Conservation (phyloP, 2,888 invertebrate genomes). For the Hedya salicella region DNA sequence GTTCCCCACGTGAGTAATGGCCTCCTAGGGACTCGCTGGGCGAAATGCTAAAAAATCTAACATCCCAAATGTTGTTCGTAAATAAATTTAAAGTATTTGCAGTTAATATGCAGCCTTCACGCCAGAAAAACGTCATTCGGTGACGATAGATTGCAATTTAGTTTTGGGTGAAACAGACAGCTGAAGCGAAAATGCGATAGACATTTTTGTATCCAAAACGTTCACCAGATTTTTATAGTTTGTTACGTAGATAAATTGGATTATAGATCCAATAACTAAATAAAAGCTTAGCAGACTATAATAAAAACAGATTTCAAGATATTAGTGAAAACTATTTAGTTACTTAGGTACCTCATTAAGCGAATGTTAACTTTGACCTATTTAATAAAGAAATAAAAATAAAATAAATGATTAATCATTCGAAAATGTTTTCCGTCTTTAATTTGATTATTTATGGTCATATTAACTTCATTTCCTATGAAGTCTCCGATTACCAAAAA, state of each 20-base stretch:
- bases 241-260: not conserved
- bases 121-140: conserved; percentile 1
- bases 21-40: conserved; percentile 60
- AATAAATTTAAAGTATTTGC: conserved; percentile 45
- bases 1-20: conserved; percentile 77
- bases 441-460: not conserved
- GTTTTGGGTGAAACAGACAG: conserved; percentile 10
- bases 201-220: not conserved
- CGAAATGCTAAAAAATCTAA: conserved; percentile 55
- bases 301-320: too few relatives aligned
- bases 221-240: not conserved
- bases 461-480: conserved; percentile 20
- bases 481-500: conserved; percentile 10
- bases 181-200: not conserved
- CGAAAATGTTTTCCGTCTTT: not conserved
- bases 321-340: too few relatives aligned
- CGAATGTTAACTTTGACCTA: too few relatives aligned
- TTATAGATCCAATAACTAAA: too few relatives aligned
- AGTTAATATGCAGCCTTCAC: conserved; percentile 29
- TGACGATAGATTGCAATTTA: conserved; percentile 22
- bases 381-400: not conserved
- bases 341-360: too few relatives aligned
- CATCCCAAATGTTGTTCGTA: conserved; percentile 48
- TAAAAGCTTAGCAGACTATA: too few relatives aligned
- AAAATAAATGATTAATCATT: not conserved